A percentile compares a stretch with the other conserved stretches of the same genome.
Conservation (phyloP, 2,888 invertebrate species). For the Drosophila paramelanica region DNA sequence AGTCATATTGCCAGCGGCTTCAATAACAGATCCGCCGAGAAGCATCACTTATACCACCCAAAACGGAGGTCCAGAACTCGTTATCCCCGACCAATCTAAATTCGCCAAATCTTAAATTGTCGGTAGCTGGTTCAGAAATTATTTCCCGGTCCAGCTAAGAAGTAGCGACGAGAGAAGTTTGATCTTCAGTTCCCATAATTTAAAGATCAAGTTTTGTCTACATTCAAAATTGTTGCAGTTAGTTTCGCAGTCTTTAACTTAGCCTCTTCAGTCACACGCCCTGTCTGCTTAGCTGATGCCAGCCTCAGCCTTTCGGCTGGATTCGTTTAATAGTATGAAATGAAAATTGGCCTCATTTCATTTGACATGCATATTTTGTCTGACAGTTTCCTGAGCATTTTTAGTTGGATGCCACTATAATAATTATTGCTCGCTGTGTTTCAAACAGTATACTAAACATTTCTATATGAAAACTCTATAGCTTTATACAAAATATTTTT, state of each 20-base stretch:
- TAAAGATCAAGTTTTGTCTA: conserved; percentile 85
- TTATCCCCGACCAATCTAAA: conserved; percentile 3
- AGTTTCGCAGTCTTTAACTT: conserved; percentile 9
- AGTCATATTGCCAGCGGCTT: background rate
- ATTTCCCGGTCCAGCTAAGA: conserved; percentile 25
- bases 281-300: conserved; percentile 53
- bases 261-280: conserved; percentile 38
- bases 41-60: background rate
- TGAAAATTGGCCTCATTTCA: conserved; percentile 64
- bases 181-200: conserved; percentile 84
- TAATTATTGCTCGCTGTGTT: background rate
- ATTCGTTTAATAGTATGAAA: conserved; percentile 57
- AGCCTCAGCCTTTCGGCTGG: conserved; percentile 28
- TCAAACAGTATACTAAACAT: background rate
- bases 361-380: conserved; percentile 52
- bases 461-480: background rate
- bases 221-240: conserved; percentile 80
- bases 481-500: background rate
- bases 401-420: conserved; percentile 10
- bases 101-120: conserved; percentile 44
- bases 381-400: conserved; percentile 22
- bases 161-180: conserved; percentile 42
- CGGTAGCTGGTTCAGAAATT: conserved; percentile 61
- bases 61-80: conserved; percentile 5
- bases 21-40: background rate